These are phyloP conservation scores for Chelonus formosanus DNA, from an alignment of 2,888 invertebrate genomes.

Conservation along the genomic window DNA sequence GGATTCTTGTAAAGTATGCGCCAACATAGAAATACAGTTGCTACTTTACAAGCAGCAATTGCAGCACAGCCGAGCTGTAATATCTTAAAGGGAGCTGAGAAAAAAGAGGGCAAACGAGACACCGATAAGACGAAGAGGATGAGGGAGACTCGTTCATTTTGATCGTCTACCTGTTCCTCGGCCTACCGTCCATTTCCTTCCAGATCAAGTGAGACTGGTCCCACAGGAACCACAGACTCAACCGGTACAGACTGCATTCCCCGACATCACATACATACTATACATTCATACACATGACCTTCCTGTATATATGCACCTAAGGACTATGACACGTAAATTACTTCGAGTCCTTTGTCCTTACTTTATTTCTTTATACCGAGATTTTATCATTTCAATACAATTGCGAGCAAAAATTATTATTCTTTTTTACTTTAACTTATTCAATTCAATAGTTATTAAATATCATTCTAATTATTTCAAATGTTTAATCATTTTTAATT, in stretches of 20 bases:
- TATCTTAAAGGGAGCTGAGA: not conserved
- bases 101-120: not conserved
- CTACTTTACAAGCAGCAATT: not conserved
- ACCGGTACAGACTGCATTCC: constrained; percentile 48
- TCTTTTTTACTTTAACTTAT: not conserved
- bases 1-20: not conserved
- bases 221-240: constrained; percentile 40
- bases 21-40: too few relatives aligned
- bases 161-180: constrained; percentile 39
- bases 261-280: constrained; percentile 27
- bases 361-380: not conserved
- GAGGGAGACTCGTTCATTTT: constrained; percentile 24
- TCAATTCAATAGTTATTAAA: not conserved
- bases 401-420: constrained; percentile 3
- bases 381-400: constrained; percentile 12
- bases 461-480: not conserved
- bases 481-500: too few relatives aligned
- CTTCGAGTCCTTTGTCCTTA: constrained; percentile 17
- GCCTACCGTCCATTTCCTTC: constrained; percentile 42
- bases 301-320: constrained; percentile 21
- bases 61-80: not conserved
- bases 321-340: constrained; percentile 39
- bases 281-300: constrained; percentile 30
- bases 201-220: constrained; percentile 45
- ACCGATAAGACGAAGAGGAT: not conserved